These are phyloP conservation scores for Ianthella basta DNA, from an alignment of 37 sponge, comb jelly and placozoan genomes.

Conservation along the genomic window DNA sequence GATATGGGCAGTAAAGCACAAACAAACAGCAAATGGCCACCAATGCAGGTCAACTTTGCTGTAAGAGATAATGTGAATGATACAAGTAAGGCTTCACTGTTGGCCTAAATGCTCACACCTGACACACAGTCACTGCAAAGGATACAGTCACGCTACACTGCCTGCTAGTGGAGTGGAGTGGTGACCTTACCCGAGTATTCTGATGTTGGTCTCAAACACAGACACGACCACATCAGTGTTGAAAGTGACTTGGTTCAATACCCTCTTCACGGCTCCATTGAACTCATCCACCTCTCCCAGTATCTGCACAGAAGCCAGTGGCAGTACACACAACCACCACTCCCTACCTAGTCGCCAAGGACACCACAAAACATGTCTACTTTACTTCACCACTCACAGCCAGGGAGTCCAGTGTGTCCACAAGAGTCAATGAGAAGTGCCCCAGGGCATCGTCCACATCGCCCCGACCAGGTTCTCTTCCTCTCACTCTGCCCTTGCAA, in stretches of 20 bases:
- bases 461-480: conserved; percentile 77
- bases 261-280: conserved; percentile 69
- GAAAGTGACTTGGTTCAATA: conserved; percentile 73
- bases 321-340: background rate
- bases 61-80: background rate
- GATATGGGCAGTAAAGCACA: too few relatives aligned
- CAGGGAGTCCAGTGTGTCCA: conserved; percentile 93
- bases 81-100: background rate
- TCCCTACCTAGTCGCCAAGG: background rate
- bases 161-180: too few relatives aligned
- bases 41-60: background rate
- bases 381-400: conserved; percentile 79
- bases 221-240: conserved; percentile 90
- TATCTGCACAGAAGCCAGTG: conserved; percentile 52
- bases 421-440: conserved; percentile 89
- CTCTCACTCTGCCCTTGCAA: conserved; percentile 90
- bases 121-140: too few relatives aligned
- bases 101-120: too few relatives aligned
- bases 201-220: conserved; percentile 97
- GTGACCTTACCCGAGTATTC: conserved; percentile 93
- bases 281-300: conserved; percentile 89
- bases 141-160: too few relatives aligned
- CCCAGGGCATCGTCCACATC: conserved; percentile 97
- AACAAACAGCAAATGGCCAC: background rate
- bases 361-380: background rate